These are phyloP conservation scores for Dryococelus australis DNA, from an alignment of 2,888 invertebrate genomes.

Conservation along the genomic window DNA sequence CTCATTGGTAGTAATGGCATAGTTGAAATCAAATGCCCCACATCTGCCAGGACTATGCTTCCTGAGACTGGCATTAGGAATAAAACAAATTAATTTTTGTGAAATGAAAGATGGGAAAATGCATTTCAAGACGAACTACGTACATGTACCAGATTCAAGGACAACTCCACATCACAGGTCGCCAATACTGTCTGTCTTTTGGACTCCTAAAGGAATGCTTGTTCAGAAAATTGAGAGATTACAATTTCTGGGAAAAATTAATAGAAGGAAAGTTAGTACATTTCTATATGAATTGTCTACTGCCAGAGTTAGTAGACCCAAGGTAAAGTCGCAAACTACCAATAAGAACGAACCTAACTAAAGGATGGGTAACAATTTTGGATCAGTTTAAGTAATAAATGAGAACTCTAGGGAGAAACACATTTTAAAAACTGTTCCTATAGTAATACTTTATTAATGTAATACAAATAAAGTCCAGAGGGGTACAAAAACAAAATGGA, in stretches of 20 bases:
- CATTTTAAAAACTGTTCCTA: no score
- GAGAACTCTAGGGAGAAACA: no score
- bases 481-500: no score
- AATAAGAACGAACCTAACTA: neutral
- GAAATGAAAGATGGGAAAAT: neutral
- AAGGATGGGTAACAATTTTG: neutral
- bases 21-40: neutral
- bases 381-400: no score
- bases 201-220: neutral
- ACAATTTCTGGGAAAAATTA: neutral
- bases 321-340: neutral
- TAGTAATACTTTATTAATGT: no score
- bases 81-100: neutral
- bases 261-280: neutral
- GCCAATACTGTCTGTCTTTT: neutral
- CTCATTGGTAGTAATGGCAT: slow-evolving; percentile 5
- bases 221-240: neutral
- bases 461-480: no score
- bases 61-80: neutral
- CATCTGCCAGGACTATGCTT: neutral
- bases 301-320: neutral
- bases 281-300: neutral
- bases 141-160: neutral
- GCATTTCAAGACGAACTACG: neutral
- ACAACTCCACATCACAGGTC: neutral